Base-by-base conservation (phyloP, 2,888 invertebrate genomes). In the Yponomeuta plumbellus region DNA sequence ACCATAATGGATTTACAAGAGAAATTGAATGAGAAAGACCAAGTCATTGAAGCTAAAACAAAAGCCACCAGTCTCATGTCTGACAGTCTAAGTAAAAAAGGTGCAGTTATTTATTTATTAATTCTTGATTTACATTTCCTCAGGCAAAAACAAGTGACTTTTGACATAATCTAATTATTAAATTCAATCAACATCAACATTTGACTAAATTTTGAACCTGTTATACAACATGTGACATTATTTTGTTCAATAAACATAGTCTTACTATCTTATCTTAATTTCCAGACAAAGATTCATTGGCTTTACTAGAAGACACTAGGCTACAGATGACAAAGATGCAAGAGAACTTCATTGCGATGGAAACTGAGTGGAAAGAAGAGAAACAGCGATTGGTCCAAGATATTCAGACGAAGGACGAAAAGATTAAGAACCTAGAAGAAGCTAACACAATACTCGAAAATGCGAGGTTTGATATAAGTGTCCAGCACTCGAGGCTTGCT, bases 261-360 rank as follows among this genome's bases (percentile, higher is more conserved):
- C n/a, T 39, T 39, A 39, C 39, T 8, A 5, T 52, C 44, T 52
- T 52, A 8, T 52, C 39, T 17, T 17, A 5, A 34, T 52, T 62
- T 62, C 84, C 70, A 88, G 93, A 94, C 66, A 96, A 95, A 88
- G 93, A 92, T 73, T 94, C 95, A 11, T 84, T 96, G 69, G 93
- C 94, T 74, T 93, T 95, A 71, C 88, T 96, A 65, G 96, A 96
- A 81, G 95, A 96, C 69, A 96, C 96, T 21, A 94, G 94, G 76
- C 94, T 94, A 73, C 95, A 96, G 86, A 95, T 96, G 95, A 92
- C 93, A 76, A 92, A 93, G 76, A 95, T 96, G 95, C 96, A 97
- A 82, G 93, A 94, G 74, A 94, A 95, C 80, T 96, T 96, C 80
- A 89, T 95, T 39, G 88, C 92, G 17, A 90, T 94, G 82, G 96